These are phyloP conservation scores for Autographa gamma DNA, from an alignment of 2,888 invertebrate species.

Conservation along the genomic window DNA sequence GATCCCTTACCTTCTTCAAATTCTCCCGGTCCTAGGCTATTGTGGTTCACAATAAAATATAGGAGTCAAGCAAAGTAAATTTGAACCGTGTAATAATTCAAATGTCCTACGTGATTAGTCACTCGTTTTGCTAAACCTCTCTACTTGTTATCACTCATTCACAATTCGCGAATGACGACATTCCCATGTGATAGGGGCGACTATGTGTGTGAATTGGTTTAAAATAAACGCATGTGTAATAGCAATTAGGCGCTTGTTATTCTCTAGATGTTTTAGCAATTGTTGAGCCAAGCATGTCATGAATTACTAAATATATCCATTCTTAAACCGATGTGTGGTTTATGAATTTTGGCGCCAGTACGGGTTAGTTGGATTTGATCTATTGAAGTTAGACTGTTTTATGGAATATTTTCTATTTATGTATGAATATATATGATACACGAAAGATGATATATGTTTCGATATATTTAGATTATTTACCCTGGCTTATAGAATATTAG, in stretches of 20 bases:
- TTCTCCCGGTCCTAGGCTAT: no score
- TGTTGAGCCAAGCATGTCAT: conserved; percentile 31
- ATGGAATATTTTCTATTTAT: background rate
- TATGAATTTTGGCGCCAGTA: background rate
- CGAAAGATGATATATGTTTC: no score
- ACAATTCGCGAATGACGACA: background rate
- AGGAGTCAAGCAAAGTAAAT: no score
- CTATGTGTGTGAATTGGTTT: conserved; percentile 42
- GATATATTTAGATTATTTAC: no score
- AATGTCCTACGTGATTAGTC: background rate
- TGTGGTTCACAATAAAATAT: no score
- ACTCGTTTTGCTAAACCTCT: conserved; percentile 1
- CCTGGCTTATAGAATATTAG: no score
- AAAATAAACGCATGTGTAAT: conserved; percentile 33
- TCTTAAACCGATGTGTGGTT: conserved; percentile 4
- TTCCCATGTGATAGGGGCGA: conserved; percentile 36
- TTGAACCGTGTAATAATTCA: no score
- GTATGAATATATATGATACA: no score
- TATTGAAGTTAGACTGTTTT: background rate
- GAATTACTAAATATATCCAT: conserved; percentile 36
- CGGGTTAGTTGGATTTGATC: background rate
- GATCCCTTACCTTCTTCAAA: no score
- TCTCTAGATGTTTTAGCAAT: conserved; percentile 37
- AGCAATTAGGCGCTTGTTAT: conserved; percentile 39
- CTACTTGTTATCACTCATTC: background rate